These are phyloP conservation scores for Morone chrysops DNA, from an alignment of 2,113 vertebrate species.

Conservation along the genomic window DNA sequence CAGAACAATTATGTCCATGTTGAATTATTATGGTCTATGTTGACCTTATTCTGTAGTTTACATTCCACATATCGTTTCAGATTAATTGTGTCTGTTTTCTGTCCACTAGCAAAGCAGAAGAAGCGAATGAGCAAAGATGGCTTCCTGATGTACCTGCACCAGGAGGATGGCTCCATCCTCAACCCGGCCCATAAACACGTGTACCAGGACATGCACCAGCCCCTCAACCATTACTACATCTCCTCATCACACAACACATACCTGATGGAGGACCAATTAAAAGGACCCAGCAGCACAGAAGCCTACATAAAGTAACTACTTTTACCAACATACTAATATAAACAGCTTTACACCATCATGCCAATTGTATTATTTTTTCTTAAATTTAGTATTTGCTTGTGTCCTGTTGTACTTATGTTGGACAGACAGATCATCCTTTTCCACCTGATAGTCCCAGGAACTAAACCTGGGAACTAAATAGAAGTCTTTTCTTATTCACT, in stretches of 20 bases:
- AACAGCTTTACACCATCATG: not conserved
- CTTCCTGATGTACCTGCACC: conserved; percentile 92
- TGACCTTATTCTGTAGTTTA: not conserved
- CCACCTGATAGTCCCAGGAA: no score
- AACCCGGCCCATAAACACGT: conserved; percentile 85
- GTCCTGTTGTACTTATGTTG: no score
- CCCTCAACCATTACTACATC: conserved; percentile 94
- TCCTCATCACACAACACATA: conserved; percentile 99
- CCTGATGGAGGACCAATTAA: conserved; percentile 95
- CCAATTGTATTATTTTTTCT: no score
- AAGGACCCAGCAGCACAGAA: conserved; percentile 95
- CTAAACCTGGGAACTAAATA: no score
- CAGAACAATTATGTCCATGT: no score
- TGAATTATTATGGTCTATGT: no score
- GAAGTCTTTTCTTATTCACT: no score
- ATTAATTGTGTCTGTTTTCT: not conserved
- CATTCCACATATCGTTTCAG: not conserved
- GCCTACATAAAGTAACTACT: conserved; percentile 92
- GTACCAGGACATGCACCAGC: conserved; percentile 96
- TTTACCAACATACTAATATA: not conserved
- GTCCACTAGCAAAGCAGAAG: conserved; percentile 86
- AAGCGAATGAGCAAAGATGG: conserved; percentile 93
- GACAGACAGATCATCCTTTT: no score
- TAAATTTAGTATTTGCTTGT: no score
- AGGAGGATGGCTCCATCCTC: conserved; percentile 87